Base-by-base conservation (phyloP, 2,888 invertebrate species). In the Drosophila paracracens region DNA sequence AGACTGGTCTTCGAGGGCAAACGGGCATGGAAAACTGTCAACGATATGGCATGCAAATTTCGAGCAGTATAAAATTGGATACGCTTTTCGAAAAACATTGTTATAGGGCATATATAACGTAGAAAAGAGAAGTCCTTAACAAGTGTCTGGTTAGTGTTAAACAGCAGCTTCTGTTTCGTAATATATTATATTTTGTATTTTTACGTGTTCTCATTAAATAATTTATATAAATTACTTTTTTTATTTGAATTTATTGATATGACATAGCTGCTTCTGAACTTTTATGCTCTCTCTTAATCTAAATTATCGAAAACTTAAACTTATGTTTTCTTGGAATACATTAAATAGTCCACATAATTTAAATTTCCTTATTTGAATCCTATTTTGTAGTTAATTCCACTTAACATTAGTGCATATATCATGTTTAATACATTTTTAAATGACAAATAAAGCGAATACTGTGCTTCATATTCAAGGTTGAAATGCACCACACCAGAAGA, bases 31-130 rank as follows among this genome's bases (percentile, higher is more conserved):
- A 59, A 29, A 64, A 64, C 36, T 66, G 69, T 79, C 72, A 62
- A 51, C 67, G 46, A 48, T 56, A 62, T 65, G 71, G 64, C 83
- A 86, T 79, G 84, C 70, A 79, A 78, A 85, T 78, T 67, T 57
- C 21, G 5, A 67, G 60, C 57, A 65, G 36, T 58, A 33, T 60
- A 38, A 35, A 70, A 53, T 40, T 48, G 27, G 4, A 43, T 61
- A 50, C 60, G 43, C 38, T 53, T 10, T 10, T 16, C 16, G n/a
- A 6, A 0, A 35, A 18, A 36, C 11, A 6, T 16, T 36, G 27
- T n/a, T 18, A 16, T 13, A 11, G n/a, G 13, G 36, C 21, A 11
- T 54, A 4, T 18, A 5, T 6, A 6, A 18, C 4, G 7, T 2
- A 4, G n/a, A 31, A 31, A 46, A 13, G 2, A 38, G 0, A 18